These are phyloP conservation scores for Mizuhopecten yessoensis DNA, from an alignment of 1,140 invertebrate species.

Conservation along the genomic window DNA sequence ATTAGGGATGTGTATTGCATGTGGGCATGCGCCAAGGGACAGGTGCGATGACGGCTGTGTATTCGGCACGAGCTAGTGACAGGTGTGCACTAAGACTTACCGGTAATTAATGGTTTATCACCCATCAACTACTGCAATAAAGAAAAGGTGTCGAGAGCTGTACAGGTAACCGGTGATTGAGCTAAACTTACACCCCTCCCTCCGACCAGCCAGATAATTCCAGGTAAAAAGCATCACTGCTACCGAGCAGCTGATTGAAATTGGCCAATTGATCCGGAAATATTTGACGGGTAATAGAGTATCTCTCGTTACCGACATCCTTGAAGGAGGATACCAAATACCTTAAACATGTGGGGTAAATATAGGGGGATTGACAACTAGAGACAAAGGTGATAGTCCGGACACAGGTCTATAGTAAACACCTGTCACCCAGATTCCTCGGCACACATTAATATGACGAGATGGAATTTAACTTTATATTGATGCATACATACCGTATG, in stretches of 20 bases:
- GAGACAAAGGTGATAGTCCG: background rate
- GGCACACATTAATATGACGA: background rate
- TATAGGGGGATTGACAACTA: background rate
- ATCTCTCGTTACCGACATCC: background rate
- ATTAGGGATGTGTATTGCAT: slow-evolving; percentile 25
- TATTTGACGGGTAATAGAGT: background rate
- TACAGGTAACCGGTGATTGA: background rate
- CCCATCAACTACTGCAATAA: background rate
- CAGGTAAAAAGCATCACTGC: background rate
- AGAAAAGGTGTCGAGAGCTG: slow-evolving; percentile 18
- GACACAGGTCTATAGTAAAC: background rate
- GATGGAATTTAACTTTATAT: background rate
- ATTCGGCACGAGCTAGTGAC: slow-evolving; percentile 23
- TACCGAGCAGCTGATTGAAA: background rate
- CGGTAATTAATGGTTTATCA: slow-evolving; percentile 38
- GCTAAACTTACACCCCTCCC: slow-evolving; percentile 1
- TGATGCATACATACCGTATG: no score
- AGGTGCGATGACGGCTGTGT: slow-evolving; percentile 16
- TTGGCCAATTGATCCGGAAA: background rate
- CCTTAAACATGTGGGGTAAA: background rate
- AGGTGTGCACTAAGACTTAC: slow-evolving; percentile 25
- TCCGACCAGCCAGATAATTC: background rate
- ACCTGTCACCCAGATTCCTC: background rate
- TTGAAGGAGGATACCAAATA: slow-evolving; percentile 17
- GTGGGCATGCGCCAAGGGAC: slow-evolving; percentile 36